Percentiles rank a stretch among this genome's conserved stretches.
phyloP scores from a whole-genome alignment of 2,888 invertebrate species.

The Scelioninae gen. 1 region DNA sequence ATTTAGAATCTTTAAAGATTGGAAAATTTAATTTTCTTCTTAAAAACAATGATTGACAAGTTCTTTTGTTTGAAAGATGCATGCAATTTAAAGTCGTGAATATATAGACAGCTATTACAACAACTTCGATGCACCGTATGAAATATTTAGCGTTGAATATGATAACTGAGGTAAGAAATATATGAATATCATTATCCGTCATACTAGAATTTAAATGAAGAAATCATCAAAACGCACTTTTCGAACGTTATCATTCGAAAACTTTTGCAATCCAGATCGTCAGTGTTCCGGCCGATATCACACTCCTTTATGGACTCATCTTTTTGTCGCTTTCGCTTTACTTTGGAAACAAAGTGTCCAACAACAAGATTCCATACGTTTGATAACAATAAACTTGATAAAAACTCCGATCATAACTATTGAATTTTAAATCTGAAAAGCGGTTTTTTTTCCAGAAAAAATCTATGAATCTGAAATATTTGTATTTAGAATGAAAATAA shows the following conservation, averaged over 20 bases:
- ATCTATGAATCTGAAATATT: background rate
- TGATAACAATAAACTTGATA: conserved; percentile 3
- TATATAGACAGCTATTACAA: background rate
- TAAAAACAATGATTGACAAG: background rate
- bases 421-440: conserved; percentile 21
- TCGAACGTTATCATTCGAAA: conserved; percentile 7
- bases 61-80: background rate
- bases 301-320: conserved; percentile 6
- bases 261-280: conserved; percentile 5
- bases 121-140: conserved; percentile 32
- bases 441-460: background rate
- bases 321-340: conserved; percentile 13
- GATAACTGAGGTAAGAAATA: conserved; percentile 32
- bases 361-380: conserved; percentile 2
- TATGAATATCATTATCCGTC: conserved; percentile 39
- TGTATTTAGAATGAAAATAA: background rate
- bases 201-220: conserved; percentile 36
- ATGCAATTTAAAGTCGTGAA: background rate
- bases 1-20: no score
- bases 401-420: conserved; percentile 9
- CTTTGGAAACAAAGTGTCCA: conserved; percentile 29
- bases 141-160: conserved; percentile 36
- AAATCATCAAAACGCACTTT: conserved; percentile 2
- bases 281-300: conserved; percentile 4
- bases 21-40: background rate